Evolutionary conservation across 2,797 vertebrate species (phyloP).

Genomic region (Pampus argenteus): DNA sequence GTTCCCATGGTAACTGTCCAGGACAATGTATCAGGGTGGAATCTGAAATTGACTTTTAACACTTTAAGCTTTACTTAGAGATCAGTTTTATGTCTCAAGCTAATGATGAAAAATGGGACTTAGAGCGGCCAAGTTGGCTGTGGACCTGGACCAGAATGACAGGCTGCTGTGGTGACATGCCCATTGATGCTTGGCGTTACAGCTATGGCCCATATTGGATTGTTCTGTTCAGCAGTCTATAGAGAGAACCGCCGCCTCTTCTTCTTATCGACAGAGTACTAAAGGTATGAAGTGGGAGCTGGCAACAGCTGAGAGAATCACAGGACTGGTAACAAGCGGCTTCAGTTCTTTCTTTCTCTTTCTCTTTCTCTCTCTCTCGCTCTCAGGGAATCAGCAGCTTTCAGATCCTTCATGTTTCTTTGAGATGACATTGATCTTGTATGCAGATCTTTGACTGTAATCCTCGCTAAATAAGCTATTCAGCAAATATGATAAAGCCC

Average conservation of each 20-base stretch:
- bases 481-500: slow-evolving; percentile 62
- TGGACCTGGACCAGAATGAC: slow-evolving; percentile 58
- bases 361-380: slow-evolving; percentile 22
- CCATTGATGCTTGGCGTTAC: slow-evolving; percentile 64
- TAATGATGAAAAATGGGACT: slow-evolving; percentile 82
- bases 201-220: slow-evolving; percentile 75
- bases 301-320: slow-evolving; percentile 63
- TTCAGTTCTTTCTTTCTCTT: slow-evolving; percentile 23
- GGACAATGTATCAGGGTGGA: slow-evolving; percentile 52
- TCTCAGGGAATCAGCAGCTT: slow-evolving; percentile 34
- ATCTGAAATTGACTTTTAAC: slow-evolving; percentile 70
- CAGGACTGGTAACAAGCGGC: slow-evolving; percentile 42
- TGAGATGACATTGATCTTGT: slow-evolving; percentile 67
- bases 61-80: slow-evolving; percentile 73
- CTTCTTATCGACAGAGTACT: slow-evolving; percentile 69
- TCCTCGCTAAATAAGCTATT: slow-evolving; percentile 65
- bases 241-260: slow-evolving; percentile 61
- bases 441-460: slow-evolving; percentile 72
- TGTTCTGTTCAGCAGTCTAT: slow-evolving; percentile 77
- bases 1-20: slow-evolving; percentile 56
- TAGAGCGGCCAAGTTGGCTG: slow-evolving; percentile 66
- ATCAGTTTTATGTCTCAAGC: slow-evolving; percentile 77
- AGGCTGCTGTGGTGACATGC: slow-evolving; percentile 41
- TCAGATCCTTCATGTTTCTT: slow-evolving; percentile 54
- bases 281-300: slow-evolving; percentile 60